Conservation (phyloP, 2,113 vertebrate genomes). For the Delphinapterus leucas region DNA sequence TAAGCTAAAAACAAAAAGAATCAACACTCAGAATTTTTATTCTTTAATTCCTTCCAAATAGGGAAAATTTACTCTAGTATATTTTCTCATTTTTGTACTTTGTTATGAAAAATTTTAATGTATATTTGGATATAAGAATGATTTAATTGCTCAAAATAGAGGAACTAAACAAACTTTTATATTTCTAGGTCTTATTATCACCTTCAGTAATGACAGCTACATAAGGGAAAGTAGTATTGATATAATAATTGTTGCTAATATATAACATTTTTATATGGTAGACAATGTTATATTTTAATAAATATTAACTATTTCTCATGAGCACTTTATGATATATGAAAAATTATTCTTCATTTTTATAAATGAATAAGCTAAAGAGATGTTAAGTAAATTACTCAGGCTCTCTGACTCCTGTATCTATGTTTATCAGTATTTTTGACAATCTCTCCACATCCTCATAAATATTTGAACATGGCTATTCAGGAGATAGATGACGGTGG, state of each 20-base stretch:
- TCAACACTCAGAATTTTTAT: not conserved
- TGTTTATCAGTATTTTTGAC: not conserved
- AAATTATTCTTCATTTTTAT: not conserved
- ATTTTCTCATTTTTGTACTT: not conserved
- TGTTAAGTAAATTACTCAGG: not conserved
- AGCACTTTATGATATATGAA: not conserved
- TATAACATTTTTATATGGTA: not conserved
- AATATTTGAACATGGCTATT: not conserved
- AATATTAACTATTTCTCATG: not conserved
- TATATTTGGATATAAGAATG: not conserved
- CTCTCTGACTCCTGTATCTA: not conserved
- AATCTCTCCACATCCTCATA: not conserved
- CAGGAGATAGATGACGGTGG: not conserved
- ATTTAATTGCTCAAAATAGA: not conserved
- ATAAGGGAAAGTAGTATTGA: not conserved
- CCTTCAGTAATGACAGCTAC: not conserved
- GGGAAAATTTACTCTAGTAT: not conserved
- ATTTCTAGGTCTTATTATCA: not conserved
- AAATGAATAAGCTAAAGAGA: not conserved
- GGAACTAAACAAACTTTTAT: not conserved
- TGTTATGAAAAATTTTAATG: not conserved
- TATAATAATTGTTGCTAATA: not conserved
- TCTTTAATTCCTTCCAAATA: not conserved
- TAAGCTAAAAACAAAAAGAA: not conserved
- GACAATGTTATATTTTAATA: not conserved